Percentiles rank a stretch among this genome's conserved stretches.
phyloP scores from a whole-genome alignment of 2,888 invertebrate species.

The Epinotia bilunana region DNA sequence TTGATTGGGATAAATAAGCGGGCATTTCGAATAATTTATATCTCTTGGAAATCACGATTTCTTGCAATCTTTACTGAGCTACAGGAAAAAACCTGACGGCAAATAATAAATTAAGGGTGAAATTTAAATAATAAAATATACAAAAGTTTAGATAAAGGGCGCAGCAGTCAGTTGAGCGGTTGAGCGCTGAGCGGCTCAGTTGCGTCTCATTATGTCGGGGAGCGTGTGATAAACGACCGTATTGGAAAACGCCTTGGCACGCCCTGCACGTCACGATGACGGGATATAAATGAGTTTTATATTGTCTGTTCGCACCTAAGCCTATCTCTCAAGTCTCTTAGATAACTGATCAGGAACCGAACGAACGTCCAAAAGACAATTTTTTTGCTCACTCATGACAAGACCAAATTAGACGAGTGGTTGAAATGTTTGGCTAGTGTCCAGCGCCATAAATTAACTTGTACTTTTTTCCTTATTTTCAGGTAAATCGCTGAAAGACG shows the following conservation, averaged over 20 bases:
- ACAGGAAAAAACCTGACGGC: too few species aligned
- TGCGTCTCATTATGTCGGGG: constrained; percentile 79
- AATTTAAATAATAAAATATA: constrained; percentile 24
- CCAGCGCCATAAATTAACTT: constrained; percentile 81
- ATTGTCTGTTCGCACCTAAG: constrained; percentile 81
- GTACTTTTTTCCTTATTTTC: constrained; percentile 78
- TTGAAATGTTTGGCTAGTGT: constrained; percentile 79
- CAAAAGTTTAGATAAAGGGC: constrained; percentile 34
- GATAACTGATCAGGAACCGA: constrained; percentile 73
- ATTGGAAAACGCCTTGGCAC: constrained; percentile 81
- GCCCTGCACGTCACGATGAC: constrained; percentile 77
- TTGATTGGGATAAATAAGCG: background rate
- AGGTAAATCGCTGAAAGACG: constrained; percentile 80
- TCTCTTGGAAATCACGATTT: background rate
- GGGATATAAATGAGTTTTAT: constrained; percentile 82
- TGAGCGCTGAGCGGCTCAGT: constrained; percentile 60
- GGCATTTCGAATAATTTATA: too few species aligned
- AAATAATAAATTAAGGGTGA: background rate
- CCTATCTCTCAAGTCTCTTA: constrained; percentile 70
- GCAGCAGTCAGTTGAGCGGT: constrained; percentile 22
- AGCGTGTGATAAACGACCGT: constrained; percentile 80
- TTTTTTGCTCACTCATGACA: constrained; percentile 76
- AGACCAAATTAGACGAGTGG: constrained; percentile 77
- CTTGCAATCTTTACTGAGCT: background rate
- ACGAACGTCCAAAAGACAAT: constrained; percentile 66